Evolutionary conservation across 2,113 vertebrate species (phyloP).

Genomic region (Eretmochelys imbricata): DNA sequence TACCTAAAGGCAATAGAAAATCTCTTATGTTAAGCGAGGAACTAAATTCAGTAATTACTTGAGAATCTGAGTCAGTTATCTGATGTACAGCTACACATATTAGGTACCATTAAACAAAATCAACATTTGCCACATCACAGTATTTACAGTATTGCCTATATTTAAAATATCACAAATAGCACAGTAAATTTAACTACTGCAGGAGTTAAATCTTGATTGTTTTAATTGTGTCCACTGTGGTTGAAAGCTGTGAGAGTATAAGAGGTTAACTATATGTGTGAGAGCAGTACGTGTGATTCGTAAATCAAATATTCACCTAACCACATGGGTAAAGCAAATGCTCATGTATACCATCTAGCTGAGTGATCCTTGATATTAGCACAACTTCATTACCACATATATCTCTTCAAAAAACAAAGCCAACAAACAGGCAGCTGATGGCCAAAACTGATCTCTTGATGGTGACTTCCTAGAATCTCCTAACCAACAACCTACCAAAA

Average conservation of each 20-base stretch:
- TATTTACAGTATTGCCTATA: background rate
- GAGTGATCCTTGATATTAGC: background rate
- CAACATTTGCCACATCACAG: background rate
- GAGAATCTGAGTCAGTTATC: background rate
- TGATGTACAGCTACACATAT: background rate
- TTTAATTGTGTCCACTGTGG: background rate
- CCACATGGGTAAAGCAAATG: background rate
- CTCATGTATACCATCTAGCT: background rate
- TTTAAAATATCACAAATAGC: background rate
- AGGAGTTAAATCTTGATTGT: background rate
- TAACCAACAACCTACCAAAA: background rate
- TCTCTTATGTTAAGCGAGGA: background rate
- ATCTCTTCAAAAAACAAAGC: background rate
- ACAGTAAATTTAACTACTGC: background rate
- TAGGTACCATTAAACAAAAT: background rate
- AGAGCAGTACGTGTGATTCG: background rate
- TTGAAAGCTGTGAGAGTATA: background rate
- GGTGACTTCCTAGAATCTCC: background rate
- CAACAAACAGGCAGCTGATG: background rate
- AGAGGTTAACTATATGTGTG: background rate
- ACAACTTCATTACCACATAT: background rate
- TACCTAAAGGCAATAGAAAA: background rate
- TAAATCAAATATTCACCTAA: background rate
- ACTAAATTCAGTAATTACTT: background rate
- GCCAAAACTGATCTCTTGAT: background rate